Evolutionary conservation across 2,113 vertebrate species (phyloP).

Genomic region (Caloenas nicobarica): DNA sequence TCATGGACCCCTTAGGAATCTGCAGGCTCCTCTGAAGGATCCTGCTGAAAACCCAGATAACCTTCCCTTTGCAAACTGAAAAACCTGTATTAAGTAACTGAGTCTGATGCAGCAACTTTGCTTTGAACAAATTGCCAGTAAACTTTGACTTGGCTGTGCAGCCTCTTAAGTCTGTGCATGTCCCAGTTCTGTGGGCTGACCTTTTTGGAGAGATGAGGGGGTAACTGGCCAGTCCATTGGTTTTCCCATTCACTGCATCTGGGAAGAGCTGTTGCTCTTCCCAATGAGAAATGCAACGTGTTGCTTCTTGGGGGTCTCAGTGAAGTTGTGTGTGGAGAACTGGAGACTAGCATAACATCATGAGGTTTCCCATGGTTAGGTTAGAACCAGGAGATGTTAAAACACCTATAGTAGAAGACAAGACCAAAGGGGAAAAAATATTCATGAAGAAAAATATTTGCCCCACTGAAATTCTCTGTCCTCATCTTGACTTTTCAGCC

Average conservation of each 20-base stretch:
- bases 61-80: background rate
- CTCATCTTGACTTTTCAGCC: background rate
- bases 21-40: background rate
- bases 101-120: background rate
- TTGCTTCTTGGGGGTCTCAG: background rate
- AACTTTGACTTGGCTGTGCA: rapidly evolving
- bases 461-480: background rate
- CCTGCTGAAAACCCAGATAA: background rate
- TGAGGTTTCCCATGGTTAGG: background rate
- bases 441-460: background rate
- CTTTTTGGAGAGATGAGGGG: rapidly evolving
- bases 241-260: background rate
- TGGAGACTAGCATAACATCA: background rate
- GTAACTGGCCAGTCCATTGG: rapidly evolving
- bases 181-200: background rate
- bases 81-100: background rate
- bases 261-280: background rate
- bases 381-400: background rate
- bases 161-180: background rate
- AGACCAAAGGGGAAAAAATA: background rate
- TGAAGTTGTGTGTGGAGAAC: background rate
- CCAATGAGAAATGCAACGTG: rapidly evolving
- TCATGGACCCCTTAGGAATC: background rate
- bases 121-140: background rate
- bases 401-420: background rate